These are phyloP conservation scores for Drosophila macrospina DNA, from an alignment of 2,888 invertebrate species.

Conservation along the genomic window DNA sequence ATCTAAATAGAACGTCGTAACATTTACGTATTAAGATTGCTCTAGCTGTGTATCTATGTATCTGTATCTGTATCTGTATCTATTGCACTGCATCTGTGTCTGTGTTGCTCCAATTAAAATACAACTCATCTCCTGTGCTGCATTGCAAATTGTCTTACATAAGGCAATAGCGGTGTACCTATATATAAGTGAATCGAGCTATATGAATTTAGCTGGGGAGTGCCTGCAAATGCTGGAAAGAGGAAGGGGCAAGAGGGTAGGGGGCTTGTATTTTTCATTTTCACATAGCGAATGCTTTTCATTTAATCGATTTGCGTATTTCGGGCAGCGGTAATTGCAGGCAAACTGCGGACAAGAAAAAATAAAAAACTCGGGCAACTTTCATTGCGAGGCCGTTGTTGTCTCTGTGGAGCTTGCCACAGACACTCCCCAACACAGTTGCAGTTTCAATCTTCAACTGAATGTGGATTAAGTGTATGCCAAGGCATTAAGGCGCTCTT, in stretches of 20 bases:
- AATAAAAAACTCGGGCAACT: constrained; percentile 54
- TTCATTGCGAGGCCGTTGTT: constrained; percentile 67
- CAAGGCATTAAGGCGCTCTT: constrained; percentile 64
- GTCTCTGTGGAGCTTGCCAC: constrained; percentile 1
- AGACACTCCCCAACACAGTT: constrained; percentile 6
- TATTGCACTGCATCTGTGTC: not conserved
- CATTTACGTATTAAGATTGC: constrained; percentile 31
- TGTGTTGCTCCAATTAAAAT: constrained; percentile 71
- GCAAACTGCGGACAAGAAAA: constrained; percentile 21
- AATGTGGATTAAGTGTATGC: constrained; percentile 80
- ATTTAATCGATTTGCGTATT: constrained; percentile 78
- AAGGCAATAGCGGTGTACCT: constrained; percentile 47
- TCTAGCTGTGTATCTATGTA: constrained; percentile 4
- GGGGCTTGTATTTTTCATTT: constrained; percentile 1
- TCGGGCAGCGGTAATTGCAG: constrained; percentile 75
- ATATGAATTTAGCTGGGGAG: constrained; percentile 4
- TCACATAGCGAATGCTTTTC: constrained; percentile 40
- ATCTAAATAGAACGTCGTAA: constrained; percentile 46
- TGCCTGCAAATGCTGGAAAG: not conserved
- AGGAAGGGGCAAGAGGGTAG: too few species aligned
- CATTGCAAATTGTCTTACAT: constrained; percentile 77
- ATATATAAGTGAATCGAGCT: constrained; percentile 1
- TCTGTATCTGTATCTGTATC: constrained; percentile 7
- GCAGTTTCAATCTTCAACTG: constrained; percentile 33
- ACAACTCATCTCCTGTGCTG: constrained; percentile 76